A percentile compares a stretch with the other conserved stretches of the same genome.
phyloP scores from a whole-genome alignment of 2,113 vertebrate genomes.

The Ochotona princeps region DNA sequence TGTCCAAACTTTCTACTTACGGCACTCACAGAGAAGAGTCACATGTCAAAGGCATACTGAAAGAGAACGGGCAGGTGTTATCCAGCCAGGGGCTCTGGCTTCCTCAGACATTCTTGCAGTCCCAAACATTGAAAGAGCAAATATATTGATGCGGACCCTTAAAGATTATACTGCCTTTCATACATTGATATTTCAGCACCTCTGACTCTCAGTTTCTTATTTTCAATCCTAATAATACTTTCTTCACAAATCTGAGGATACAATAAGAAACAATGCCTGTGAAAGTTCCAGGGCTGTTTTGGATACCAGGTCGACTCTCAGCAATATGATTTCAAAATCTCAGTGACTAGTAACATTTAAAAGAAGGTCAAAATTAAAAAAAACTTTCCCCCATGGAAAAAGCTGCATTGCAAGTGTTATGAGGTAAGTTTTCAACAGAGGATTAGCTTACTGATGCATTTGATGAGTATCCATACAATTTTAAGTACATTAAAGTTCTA shows the following conservation, averaged over 20 bases:
- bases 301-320: background rate
- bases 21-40: background rate
- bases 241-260: background rate
- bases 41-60: background rate
- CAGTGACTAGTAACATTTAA: background rate
- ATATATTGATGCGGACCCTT: background rate
- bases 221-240: background rate
- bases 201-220: background rate
- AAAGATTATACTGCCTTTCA: background rate
- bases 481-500: background rate
- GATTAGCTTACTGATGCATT: background rate
- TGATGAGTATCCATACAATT: background rate
- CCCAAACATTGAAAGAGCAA: background rate
- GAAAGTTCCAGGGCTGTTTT: background rate
- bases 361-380: constrained; percentile 36
- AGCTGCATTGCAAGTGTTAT: background rate
- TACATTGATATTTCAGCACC: background rate
- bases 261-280: background rate
- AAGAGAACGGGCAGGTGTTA: background rate
- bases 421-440: background rate
- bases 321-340: background rate
- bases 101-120: background rate
- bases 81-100: background rate
- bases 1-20: background rate
- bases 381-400: background rate